Evolutionary conservation across 2,797 vertebrate species (phyloP).

Genomic region (Pteropus rufus): DNA sequence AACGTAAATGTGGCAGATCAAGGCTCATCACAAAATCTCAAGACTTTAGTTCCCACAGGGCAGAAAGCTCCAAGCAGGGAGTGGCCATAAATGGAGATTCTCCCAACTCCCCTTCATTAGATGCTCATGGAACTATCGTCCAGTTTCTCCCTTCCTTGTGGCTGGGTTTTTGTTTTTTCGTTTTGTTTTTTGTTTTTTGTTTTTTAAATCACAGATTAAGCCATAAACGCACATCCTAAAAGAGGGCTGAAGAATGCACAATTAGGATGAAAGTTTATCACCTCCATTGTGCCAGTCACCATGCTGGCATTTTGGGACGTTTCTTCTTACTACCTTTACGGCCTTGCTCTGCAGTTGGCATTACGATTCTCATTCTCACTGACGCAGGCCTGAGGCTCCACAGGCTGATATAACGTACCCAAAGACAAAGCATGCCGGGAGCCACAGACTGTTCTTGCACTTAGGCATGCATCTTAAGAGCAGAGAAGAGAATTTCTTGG

Average conservation of each 20-base stretch:
- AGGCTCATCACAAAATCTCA: background rate
- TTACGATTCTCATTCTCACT: background rate
- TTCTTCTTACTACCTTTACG: background rate
- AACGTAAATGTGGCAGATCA: background rate
- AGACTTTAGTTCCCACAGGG: background rate
- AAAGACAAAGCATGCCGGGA: background rate
- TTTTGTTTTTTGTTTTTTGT: background rate
- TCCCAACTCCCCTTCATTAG: background rate
- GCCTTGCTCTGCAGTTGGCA: background rate
- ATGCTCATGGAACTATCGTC: background rate
- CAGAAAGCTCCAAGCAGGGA: background rate
- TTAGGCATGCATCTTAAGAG: background rate
- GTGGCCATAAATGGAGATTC: too few relatives aligned
- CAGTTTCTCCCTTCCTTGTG: background rate
- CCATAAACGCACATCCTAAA: too few relatives aligned
- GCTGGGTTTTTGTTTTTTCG: background rate
- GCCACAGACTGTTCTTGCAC: fast-evolving
- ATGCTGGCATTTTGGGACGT: too few relatives aligned
- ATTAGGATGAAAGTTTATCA: background rate
- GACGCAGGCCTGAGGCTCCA: background rate
- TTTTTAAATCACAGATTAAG: background rate
- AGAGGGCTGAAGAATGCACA: background rate
- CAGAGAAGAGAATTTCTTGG: background rate
- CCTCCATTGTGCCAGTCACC: too few relatives aligned
- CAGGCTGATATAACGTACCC: background rate